Evolutionary conservation across 2,888 invertebrate species (phyloP).

Genomic region (Agriopis leucophaearia): DNA sequence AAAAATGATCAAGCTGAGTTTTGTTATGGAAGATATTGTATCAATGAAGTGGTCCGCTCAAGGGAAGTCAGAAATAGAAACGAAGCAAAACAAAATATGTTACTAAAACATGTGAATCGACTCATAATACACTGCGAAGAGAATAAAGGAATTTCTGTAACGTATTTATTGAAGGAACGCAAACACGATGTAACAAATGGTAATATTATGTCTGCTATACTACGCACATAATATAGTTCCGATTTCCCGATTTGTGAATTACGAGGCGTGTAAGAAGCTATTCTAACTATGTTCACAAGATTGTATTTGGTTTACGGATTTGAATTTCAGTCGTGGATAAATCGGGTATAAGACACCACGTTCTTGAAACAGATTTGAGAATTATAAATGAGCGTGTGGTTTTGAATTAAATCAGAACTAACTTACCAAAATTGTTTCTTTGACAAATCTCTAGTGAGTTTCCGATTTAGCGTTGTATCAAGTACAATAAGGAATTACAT

Average conservation of each 20-base stretch:
- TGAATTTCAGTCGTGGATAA: slow-evolving; percentile 6
- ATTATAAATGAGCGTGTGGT: background rate
- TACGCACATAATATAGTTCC: background rate
- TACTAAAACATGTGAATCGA: slow-evolving; percentile 54
- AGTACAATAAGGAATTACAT: too few relatives aligned
- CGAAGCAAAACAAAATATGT: slow-evolving; percentile 56
- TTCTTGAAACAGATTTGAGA: background rate
- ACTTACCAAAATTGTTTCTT: too few relatives aligned
- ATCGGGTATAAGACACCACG: slow-evolving; percentile 1
- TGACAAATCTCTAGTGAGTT: too few relatives aligned
- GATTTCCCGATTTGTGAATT: slow-evolving; percentile 21
- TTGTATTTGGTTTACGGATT: slow-evolving; percentile 24
- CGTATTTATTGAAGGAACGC: slow-evolving; percentile 20
- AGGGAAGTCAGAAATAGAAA: slow-evolving; percentile 65
- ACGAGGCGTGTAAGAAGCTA: slow-evolving; percentile 7
- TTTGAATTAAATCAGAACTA: background rate
- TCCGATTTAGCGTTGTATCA: too few relatives aligned
- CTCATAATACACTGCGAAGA: slow-evolving; percentile 45
- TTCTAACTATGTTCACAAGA: slow-evolving; percentile 9
- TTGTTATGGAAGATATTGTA: slow-evolving; percentile 51
- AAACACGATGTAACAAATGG: slow-evolving; percentile 20
- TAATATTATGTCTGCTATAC: slow-evolving; percentile 5
- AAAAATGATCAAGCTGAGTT: slow-evolving; percentile 35
- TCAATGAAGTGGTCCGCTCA: slow-evolving; percentile 69
- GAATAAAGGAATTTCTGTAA: slow-evolving; percentile 40